These are phyloP conservation scores for Beroe forskalii DNA, from an alignment of 37 sponge, comb jelly and placozoan genomes.

Conservation along the genomic window DNA sequence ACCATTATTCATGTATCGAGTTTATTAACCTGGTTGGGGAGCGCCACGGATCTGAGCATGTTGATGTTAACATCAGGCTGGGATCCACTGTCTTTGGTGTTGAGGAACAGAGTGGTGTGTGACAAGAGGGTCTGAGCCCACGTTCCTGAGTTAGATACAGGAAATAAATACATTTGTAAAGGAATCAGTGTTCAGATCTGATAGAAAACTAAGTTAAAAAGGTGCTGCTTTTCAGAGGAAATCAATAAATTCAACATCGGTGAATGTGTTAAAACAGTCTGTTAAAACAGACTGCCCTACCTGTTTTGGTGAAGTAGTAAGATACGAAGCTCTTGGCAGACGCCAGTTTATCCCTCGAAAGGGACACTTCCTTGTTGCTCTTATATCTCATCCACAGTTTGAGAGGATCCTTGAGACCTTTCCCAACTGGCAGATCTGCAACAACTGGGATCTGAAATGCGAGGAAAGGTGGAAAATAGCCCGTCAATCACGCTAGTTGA, in stretches of 20 bases:
- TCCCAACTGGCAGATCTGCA: constrained; percentile 21
- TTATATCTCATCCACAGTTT: constrained; percentile 29
- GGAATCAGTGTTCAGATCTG: no score
- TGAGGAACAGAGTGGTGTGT: constrained; percentile 9
- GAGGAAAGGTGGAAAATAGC: neutral
- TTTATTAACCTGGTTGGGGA: constrained; percentile 40
- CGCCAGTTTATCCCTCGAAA: neutral
- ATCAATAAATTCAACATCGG: no score
- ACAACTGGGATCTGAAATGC: constrained; percentile 11
- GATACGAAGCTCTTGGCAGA: constrained; percentile 3
- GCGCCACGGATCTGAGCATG: constrained; percentile 21
- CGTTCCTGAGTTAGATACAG: no score
- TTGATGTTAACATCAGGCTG: constrained; percentile 24
- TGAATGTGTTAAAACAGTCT: no score
- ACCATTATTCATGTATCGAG: no score
- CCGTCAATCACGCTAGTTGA: neutral
- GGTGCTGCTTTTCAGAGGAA: no score
- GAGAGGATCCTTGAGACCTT: constrained; percentile 28
- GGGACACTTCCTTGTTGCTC: neutral
- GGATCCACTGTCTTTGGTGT: neutral
- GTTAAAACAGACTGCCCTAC: no score
- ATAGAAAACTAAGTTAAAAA: no score
- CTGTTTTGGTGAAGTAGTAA: constrained; percentile 23
- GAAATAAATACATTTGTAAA: no score
- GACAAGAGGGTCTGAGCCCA: constrained; percentile 11